Evolutionary conservation across 2,888 invertebrate species (phyloP).

Genomic region (Acholoe squamosa): DNA sequence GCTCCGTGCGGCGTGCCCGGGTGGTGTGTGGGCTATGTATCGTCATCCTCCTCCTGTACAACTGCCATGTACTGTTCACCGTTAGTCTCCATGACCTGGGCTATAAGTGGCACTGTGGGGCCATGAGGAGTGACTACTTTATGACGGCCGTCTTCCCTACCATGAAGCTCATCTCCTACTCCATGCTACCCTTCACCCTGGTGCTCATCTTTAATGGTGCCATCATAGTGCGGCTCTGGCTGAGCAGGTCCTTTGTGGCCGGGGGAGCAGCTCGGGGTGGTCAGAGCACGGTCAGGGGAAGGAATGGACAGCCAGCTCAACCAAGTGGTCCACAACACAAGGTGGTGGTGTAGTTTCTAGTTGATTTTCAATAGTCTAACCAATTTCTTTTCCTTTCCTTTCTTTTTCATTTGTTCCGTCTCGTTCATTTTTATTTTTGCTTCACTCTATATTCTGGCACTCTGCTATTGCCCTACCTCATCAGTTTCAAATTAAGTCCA

Average conservation of each 20-base stretch:
- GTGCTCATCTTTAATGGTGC: constrained; percentile 76
- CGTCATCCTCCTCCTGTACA: constrained; percentile 58
- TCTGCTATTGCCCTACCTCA: no score
- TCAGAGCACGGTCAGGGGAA: neutral
- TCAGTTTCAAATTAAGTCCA: no score
- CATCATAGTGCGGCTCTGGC: constrained; percentile 69
- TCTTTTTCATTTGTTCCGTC: no score
- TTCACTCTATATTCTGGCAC: no score
- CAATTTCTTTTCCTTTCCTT: no score
- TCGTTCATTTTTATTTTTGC: no score
- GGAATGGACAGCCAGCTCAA: neutral
- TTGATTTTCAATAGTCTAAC: no score
- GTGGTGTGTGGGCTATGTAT: constrained; percentile 43
- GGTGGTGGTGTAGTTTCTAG: no score
- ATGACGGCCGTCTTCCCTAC: constrained; percentile 74
- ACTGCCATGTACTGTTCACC: constrained; percentile 65
- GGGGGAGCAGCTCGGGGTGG: constrained; percentile 6
- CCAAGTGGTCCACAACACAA: neutral
- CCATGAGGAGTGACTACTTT: constrained; percentile 71
- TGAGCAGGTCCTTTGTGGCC: neutral
- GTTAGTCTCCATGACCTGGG: constrained; percentile 33
- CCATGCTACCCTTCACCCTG: constrained; percentile 75
- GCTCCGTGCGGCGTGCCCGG: constrained; percentile 64
- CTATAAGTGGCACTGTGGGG: constrained; percentile 68
- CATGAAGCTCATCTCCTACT: constrained; percentile 76